Evolutionary conservation across 2,888 invertebrate genomes (phyloP).

Genomic region (Acrobeloides nanus): DNA sequence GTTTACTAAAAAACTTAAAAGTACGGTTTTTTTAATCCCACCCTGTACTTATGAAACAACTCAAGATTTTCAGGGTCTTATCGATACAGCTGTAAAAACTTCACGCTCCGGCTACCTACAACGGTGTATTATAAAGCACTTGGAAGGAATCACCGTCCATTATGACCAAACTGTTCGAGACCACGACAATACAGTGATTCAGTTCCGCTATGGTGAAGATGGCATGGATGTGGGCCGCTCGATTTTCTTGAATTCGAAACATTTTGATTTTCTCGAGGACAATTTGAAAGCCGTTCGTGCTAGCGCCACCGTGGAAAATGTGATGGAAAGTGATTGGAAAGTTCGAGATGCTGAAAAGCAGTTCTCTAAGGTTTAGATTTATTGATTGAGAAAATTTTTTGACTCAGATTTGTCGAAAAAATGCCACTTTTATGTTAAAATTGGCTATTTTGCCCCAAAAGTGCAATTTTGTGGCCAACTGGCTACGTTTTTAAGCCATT

Average conservation of each 20-base stretch:
- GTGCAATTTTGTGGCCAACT: too few relatives aligned
- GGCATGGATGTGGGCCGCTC: conserved; percentile 73
- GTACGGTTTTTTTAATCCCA: too few relatives aligned
- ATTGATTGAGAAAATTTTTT: conserved; percentile 2
- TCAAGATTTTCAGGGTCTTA: conserved; percentile 71
- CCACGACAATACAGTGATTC: conserved; percentile 78
- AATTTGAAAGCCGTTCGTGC: conserved; percentile 60
- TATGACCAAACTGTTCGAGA: conserved; percentile 94
- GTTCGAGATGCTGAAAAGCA: conserved; percentile 57
- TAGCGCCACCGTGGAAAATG: conserved; percentile 29
- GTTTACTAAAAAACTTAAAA: too few relatives aligned
- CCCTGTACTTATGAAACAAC: too few relatives aligned
- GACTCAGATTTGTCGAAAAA: too few relatives aligned
- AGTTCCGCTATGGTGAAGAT: conserved; percentile 87
- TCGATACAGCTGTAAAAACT: conserved; percentile 99
- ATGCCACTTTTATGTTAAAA: too few relatives aligned
- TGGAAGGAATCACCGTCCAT: conserved; percentile 81
- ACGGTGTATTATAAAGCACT: conserved; percentile 89
- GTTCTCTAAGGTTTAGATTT: conserved; percentile 60
- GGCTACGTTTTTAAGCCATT: neutral
- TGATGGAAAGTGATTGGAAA: conserved; percentile 55
- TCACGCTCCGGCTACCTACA: conserved; percentile 95
- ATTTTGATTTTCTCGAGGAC: conserved; percentile 72
- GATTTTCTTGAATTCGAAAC: conserved; percentile 71
- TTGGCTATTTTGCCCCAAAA: too few relatives aligned